Conservation (phyloP, 2,797 vertebrate genomes). For the Cyprinella venusta region DNA sequence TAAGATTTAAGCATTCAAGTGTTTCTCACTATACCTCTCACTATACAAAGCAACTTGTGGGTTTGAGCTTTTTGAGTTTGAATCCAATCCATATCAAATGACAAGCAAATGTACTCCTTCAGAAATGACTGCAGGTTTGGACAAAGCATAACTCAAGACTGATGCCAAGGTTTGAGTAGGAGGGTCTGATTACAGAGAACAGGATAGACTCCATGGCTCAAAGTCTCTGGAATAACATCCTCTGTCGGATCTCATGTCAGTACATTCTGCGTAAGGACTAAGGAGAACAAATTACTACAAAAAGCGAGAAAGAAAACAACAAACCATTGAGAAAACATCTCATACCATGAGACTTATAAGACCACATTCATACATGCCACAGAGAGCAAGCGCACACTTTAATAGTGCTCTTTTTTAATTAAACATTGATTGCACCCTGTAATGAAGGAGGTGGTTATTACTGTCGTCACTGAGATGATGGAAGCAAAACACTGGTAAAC, state of each 20-base stretch:
- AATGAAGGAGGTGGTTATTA: constrained; percentile 31
- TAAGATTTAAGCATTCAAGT: background rate
- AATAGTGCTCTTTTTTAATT: constrained; percentile 16
- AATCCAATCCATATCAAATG: constrained; percentile 7
- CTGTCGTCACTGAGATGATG: constrained; percentile 14
- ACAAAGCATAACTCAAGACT: background rate
- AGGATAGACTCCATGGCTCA: background rate
- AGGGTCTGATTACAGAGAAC: constrained; percentile 7
- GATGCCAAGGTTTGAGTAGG: background rate
- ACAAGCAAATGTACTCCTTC: constrained; percentile 10
- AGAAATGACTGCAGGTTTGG: constrained; percentile 6
- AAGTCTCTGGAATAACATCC: background rate
- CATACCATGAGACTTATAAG: background rate
- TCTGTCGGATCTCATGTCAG: background rate
- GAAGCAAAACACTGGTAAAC: constrained; percentile 20
- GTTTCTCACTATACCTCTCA: background rate
- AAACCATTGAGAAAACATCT: background rate
- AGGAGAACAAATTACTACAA: background rate
- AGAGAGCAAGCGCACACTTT: background rate
- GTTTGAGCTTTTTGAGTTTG: background rate
- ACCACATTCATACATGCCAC: background rate
- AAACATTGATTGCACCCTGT: constrained; percentile 20
- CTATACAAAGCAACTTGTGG: background rate
- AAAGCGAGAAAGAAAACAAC: background rate
- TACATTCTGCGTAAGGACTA: background rate